These are phyloP conservation scores for Corbicula japonica DNA, from an alignment of 2,888 invertebrate genomes.

Conservation along the genomic window DNA sequence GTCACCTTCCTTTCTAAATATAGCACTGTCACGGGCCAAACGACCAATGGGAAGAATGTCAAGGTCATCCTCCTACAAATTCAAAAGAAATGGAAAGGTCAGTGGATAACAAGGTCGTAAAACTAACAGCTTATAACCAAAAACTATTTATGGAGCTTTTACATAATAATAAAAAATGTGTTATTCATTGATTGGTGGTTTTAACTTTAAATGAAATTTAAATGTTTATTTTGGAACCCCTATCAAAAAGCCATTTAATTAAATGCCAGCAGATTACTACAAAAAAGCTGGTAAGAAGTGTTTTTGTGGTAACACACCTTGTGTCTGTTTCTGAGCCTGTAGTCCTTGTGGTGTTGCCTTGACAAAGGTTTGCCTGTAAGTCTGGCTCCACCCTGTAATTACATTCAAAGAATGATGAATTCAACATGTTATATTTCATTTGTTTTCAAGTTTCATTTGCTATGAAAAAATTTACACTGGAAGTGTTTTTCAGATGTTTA, in stretches of 20 bases:
- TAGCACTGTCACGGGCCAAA: slow-evolving; percentile 86
- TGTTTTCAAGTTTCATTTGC: too few relatives aligned
- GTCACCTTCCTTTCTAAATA: slow-evolving; percentile 86
- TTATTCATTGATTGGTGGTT: too few relatives aligned
- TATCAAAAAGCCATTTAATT: too few relatives aligned
- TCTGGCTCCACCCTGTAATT: slow-evolving; percentile 84
- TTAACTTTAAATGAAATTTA: too few relatives aligned
- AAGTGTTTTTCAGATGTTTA: neutral
- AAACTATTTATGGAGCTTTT: too few relatives aligned
- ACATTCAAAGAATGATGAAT: neutral
- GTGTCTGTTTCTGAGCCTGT: slow-evolving; percentile 80
- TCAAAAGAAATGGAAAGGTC: neutral
- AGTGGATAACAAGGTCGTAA: too few relatives aligned
- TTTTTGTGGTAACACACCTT: slow-evolving; percentile 76
- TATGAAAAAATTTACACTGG: neutral
- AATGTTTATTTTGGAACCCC: too few relatives aligned
- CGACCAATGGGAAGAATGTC: slow-evolving; percentile 86
- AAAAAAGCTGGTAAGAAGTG: too few relatives aligned
- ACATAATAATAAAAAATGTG: too few relatives aligned
- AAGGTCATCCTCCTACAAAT: slow-evolving; percentile 77
- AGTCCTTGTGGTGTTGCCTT: slow-evolving; percentile 83
- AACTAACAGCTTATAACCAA: too few relatives aligned
- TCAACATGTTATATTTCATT: too few relatives aligned
- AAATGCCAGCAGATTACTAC: too few relatives aligned
- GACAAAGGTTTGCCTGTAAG: slow-evolving; percentile 82